Evolutionary conservation across 2,113 vertebrate genomes (phyloP), one percentile per base, ranked within the genome.

Genomic region (Panthera tigris): DNA sequence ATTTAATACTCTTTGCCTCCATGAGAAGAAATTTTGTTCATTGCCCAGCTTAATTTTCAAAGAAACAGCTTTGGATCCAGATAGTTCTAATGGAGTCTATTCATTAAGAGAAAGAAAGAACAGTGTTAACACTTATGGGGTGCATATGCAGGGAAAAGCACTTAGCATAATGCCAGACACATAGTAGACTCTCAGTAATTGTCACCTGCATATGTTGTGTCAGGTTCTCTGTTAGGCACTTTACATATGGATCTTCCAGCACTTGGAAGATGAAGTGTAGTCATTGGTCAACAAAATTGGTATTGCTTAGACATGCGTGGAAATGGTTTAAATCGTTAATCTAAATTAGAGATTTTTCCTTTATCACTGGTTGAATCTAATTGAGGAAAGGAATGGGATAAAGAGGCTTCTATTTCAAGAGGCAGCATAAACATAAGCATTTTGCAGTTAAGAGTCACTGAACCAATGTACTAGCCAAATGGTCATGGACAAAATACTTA

Each of bases 1-100:
- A 27, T 63, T 25, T 25, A 57, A 63, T 1, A 87, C 41, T 27
- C 50, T 63, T 73, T 90, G 65, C 5, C 31, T 95, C 87, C 68
- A 33, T 63, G 91, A 88, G 76, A 91, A 94, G 13, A 19, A 19
- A n/a, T 21, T 79, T 69, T 95, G 14, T 95, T 29, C 39, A n/a
- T 69, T 86, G 63, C 33, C 73, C 33, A 93, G 52, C 23, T 93
- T 92, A 90, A 89, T 97, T 96, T 97, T 11, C 41, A 65, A 88
- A 95, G 91, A 86, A 82, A 36, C 4, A 55, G 50, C 36, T 92
- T 94, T 95, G 76, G 66, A 92, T 82, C 23, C 45, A 83, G 14
- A 16, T 48, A 48, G 27, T 15, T 31, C 41, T 45, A 29, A 48
- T 18, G 25, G 41, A 29, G 36, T 12, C 25, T 84, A 21, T 73